These are phyloP conservation scores for Dryococelus australis DNA, from an alignment of 2,888 invertebrate species.

Conservation along the genomic window DNA sequence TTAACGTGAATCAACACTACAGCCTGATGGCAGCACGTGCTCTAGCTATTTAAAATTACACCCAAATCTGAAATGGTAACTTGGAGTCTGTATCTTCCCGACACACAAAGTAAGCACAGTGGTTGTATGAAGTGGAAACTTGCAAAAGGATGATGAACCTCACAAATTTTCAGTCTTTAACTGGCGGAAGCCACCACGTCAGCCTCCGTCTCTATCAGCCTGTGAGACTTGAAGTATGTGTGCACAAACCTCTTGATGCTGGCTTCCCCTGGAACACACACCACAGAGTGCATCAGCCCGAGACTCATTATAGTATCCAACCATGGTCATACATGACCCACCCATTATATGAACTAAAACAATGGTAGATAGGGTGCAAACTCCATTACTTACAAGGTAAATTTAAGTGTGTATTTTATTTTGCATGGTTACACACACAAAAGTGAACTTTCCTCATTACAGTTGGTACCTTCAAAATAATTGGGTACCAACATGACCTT, in stretches of 20 bases:
- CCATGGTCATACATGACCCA: neutral
- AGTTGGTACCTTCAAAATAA: too few species aligned
- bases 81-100: neutral
- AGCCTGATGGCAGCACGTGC: neutral
- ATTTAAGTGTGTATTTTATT: too few species aligned
- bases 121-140: neutral
- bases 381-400: too few species aligned
- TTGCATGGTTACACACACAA: too few species aligned
- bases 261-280: constrained; percentile 66
- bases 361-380: too few species aligned
- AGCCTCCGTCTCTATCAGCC: constrained; percentile 50
- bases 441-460: too few species aligned
- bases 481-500: too few species aligned
- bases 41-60: neutral
- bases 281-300: constrained; percentile 16
- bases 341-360: too few species aligned
- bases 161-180: neutral
- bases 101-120: neutral
- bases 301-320: too few species aligned
- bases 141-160: neutral
- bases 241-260: constrained; percentile 67
- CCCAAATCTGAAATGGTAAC: neutral
- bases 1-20: neutral
- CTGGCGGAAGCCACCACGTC: constrained; percentile 33
- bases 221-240: constrained; percentile 65